phyloP scores from a whole-genome alignment of 2,113 vertebrate genomes.

The Crotophaga sulcirostris region DNA sequence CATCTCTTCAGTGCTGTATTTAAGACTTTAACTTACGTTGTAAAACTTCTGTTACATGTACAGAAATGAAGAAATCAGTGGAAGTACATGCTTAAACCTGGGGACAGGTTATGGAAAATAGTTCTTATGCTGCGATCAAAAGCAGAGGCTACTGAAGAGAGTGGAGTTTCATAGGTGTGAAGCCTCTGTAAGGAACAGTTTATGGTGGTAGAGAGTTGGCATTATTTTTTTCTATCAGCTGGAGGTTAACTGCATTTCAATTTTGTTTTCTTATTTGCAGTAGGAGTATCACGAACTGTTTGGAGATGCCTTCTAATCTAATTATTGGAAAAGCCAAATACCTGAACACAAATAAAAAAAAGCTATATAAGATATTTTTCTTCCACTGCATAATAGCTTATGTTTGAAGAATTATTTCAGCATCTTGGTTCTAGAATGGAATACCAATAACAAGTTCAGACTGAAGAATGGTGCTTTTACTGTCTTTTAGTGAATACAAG shows the following conservation, averaged over 20 bases:
- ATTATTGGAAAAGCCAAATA: constrained; percentile 2
- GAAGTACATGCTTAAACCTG: background rate
- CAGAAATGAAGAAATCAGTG: background rate
- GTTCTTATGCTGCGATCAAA: background rate
- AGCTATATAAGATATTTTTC: background rate
- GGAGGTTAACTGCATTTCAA: background rate
- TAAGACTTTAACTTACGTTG: background rate
- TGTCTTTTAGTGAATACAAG: background rate
- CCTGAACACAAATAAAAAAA: background rate
- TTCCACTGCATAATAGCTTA: background rate
- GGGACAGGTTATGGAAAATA: background rate
- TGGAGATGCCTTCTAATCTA: background rate
- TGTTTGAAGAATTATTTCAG: background rate
- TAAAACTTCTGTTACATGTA: background rate
- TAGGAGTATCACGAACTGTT: background rate
- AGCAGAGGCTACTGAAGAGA: background rate
- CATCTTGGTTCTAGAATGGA: background rate
- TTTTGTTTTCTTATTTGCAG: background rate
- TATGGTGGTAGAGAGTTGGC: background rate
- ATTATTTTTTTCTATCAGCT: background rate
- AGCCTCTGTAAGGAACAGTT: background rate
- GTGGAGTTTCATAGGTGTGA: background rate
- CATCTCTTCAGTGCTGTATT: background rate
- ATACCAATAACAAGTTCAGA: background rate
- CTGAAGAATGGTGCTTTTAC: background rate